Conservation (phyloP, 92 coral and sea anemone species). For the Pocillopora grandis region DNA sequence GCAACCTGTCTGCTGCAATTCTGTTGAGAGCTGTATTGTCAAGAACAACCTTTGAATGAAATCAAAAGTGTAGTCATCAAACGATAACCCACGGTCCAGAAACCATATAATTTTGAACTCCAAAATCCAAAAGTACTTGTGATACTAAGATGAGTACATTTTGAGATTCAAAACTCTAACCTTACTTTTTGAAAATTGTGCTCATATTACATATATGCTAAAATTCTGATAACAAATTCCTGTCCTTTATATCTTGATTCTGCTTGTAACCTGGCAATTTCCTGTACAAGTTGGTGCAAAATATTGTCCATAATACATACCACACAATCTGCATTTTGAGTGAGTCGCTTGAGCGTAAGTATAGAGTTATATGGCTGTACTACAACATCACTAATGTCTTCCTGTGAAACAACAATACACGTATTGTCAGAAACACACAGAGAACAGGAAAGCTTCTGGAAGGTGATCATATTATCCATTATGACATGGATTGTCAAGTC, state of each 20-base stretch:
- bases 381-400: slow-evolving; percentile 98
- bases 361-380: slow-evolving; percentile 99
- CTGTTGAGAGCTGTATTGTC: slow-evolving; percentile 98
- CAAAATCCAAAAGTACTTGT: background rate
- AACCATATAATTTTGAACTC: too few relatives aligned
- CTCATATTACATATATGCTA: too few relatives aligned
- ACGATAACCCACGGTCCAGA: too few relatives aligned
- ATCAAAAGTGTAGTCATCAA: background rate
- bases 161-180: too few relatives aligned
- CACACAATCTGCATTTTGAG: slow-evolving; percentile 99
- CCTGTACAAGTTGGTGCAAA: background rate
- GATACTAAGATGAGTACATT: background rate
- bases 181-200: too few relatives aligned
- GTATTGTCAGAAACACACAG: background rate
- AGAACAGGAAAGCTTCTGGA: background rate
- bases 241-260: too few relatives aligned
- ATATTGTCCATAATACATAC: slow-evolving; percentile 44
- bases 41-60: slow-evolving; percentile 77
- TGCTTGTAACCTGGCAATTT: background rate
- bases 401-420: slow-evolving; percentile 46
- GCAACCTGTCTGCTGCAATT: slow-evolving; percentile 97
- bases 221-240: too few relatives aligned
- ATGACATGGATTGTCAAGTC: too few relatives aligned
- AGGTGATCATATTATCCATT: too few relatives aligned
- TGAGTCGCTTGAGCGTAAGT: slow-evolving; percentile 89